phyloP scores from a whole-genome alignment of 2,797 vertebrate species.

The Lepidocolaptes lacrymiger region DNA sequence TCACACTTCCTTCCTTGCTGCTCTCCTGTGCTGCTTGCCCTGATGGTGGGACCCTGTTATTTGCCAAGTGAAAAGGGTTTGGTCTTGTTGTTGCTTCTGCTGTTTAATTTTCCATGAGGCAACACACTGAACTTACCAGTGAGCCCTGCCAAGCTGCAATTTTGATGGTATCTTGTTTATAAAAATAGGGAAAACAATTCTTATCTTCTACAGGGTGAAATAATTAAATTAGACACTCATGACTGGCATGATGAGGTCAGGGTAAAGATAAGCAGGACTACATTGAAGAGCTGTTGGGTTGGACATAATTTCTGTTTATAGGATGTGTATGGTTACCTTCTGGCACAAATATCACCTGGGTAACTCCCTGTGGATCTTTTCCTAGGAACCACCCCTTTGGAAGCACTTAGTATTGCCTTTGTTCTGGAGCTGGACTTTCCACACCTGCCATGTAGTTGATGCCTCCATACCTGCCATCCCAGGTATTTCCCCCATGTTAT shows the following conservation, averaged over 20 bases:
- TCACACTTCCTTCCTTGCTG: neutral
- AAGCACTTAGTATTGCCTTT: neutral
- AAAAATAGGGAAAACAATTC: conserved; percentile 39
- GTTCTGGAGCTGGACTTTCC: neutral
- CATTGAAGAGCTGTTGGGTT: neutral
- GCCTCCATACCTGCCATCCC: neutral
- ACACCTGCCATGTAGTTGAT: neutral
- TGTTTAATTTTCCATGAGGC: conserved; percentile 55
- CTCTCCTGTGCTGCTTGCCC: neutral
- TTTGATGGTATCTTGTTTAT: conserved; percentile 59
- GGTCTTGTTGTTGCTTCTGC: conserved; percentile 23
- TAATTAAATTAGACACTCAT: conserved; percentile 1
- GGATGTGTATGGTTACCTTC: neutral
- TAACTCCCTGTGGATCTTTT: neutral
- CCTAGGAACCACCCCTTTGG: neutral
- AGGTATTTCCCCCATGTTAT: neutral
- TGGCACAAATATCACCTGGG: neutral
- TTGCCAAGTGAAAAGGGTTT: conserved; percentile 16
- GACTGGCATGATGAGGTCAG: neutral
- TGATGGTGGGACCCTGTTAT: neutral
- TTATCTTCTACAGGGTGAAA: conserved; percentile 38
- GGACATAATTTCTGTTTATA: conserved; percentile 12
- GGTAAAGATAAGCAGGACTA: neutral
- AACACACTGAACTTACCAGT: conserved; percentile 38
- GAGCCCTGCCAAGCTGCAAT: conserved; percentile 32